phyloP scores from a whole-genome alignment of 2,888 invertebrate genomes.

The Smittia sp. region DNA sequence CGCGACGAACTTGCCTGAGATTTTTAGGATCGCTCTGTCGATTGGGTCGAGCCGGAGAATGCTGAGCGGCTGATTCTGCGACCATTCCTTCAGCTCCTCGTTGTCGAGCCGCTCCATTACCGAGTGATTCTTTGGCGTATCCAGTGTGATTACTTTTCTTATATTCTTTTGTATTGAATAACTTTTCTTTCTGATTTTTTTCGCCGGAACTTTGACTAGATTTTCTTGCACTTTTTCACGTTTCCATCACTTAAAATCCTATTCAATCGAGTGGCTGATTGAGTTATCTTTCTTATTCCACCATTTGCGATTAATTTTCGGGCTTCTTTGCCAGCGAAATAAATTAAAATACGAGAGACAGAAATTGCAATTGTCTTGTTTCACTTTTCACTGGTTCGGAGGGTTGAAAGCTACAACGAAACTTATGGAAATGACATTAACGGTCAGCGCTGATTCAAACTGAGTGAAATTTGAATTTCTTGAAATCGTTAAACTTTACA shows the following conservation, averaged over 20 bases:
- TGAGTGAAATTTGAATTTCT: too few species aligned
- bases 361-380: too few species aligned
- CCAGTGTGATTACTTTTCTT: constrained; percentile 12
- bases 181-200: constrained; percentile 27
- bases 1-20: constrained; percentile 19
- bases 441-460: too few species aligned
- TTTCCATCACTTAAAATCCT: not conserved
- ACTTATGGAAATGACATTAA: too few species aligned
- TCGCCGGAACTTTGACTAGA: constrained; percentile 31
- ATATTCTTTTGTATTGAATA: constrained; percentile 28
- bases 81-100: constrained; percentile 36
- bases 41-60: constrained; percentile 26
- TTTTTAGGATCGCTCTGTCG: constrained; percentile 37
- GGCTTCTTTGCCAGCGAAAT: not conserved
- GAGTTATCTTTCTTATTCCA: not conserved
- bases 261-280: not conserved
- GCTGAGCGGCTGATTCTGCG: constrained; percentile 24
- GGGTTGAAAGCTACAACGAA: too few species aligned
- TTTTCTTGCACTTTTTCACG: constrained; percentile 19
- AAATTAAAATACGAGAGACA: too few species aligned
- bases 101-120: constrained; percentile 32
- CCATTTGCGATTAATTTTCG: not conserved
- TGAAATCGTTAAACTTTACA: too few species aligned
- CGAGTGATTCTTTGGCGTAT: constrained; percentile 1
- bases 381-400: too few species aligned